Conservation (phyloP, 2,797 vertebrate species). For the Furcifer pardalis region DNA sequence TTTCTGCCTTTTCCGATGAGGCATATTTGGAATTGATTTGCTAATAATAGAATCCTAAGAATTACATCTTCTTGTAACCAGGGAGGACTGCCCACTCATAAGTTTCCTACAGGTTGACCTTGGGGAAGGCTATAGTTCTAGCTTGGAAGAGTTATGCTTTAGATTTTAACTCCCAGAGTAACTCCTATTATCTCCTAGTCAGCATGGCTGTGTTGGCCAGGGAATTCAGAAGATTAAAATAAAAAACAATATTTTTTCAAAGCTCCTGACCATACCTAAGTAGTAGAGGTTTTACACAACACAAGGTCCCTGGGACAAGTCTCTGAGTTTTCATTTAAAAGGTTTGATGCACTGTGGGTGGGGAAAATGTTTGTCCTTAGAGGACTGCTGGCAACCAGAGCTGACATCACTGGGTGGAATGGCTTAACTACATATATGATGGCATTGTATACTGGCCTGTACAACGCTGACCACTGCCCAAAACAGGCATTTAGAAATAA, state of each 20-base stretch:
- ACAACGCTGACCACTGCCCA: not conserved
- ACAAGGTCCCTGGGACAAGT: not conserved
- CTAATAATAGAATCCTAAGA: not conserved
- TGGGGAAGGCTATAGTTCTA: too few relatives aligned
- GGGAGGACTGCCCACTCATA: not conserved
- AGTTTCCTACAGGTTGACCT: not conserved
- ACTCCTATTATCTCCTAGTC: not conserved
- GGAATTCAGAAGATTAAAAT: too few relatives aligned
- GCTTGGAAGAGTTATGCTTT: not conserved
- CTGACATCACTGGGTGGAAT: not conserved
- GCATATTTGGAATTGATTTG: constrained; percentile 22
- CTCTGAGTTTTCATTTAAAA: not conserved
- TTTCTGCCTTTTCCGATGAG: constrained; percentile 32
- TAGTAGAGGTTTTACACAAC: too few relatives aligned
- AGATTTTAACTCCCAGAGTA: not conserved
- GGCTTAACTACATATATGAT: not conserved
- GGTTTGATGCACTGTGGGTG: not conserved
- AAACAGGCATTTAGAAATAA: not conserved
- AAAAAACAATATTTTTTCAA: too few relatives aligned
- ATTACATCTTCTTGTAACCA: not conserved
- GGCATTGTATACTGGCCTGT: not conserved
- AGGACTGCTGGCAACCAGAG: not conserved
- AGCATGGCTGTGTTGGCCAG: not conserved
- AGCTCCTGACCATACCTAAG: too few relatives aligned
- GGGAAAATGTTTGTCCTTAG: not conserved